Evolutionary conservation across 2,888 invertebrate species (phyloP).

Genomic region (Galeruca laticollis): DNA sequence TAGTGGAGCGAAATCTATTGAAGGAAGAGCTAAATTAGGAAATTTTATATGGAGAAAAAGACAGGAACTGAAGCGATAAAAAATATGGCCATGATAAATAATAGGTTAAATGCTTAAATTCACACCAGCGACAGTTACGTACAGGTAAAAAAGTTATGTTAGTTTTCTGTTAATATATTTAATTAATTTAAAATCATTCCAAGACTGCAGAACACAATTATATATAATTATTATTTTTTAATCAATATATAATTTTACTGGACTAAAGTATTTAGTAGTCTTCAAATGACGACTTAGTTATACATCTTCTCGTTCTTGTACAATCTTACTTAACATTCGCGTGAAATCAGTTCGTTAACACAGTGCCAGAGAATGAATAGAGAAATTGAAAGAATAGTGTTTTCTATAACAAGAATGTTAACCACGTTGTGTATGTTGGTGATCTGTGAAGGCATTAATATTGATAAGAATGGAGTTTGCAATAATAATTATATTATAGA

Average conservation of each 20-base stretch:
- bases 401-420: not conserved
- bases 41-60: too few species aligned
- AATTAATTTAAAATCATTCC: too few species aligned
- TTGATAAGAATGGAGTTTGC: not conserved
- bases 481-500: constrained; percentile 2
- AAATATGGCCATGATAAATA: too few species aligned
- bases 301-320: not conserved
- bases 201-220: too few species aligned
- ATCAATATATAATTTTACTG: not conserved
- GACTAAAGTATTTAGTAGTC: not conserved
- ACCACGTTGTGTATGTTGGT: not conserved
- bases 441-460: not conserved
- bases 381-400: too few species aligned
- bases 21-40: too few species aligned
- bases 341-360: not conserved
- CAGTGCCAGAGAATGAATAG: not conserved
- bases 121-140: too few species aligned
- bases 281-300: not conserved
- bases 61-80: too few species aligned
- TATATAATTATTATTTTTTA: not conserved
- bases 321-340: not conserved
- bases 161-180: too few species aligned
- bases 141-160: too few species aligned
- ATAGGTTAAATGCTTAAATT: too few species aligned
- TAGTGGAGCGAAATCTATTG: too few species aligned